Evolutionary conservation across 2,797 vertebrate species (phyloP).

Genomic region (Onychomys leucogaster): DNA sequence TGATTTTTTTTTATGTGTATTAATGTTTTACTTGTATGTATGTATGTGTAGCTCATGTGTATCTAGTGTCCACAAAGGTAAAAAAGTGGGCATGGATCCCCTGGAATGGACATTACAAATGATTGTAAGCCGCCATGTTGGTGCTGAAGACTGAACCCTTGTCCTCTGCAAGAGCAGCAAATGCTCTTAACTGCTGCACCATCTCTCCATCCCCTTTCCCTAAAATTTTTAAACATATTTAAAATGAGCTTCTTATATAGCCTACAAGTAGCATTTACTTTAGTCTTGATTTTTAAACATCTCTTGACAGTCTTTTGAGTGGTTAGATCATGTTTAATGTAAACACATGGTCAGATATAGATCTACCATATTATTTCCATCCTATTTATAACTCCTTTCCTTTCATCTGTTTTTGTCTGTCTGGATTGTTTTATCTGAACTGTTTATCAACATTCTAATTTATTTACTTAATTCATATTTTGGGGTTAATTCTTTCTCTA

Average conservation of each 20-base stretch:
- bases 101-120: neutral
- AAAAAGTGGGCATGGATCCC: neutral
- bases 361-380: neutral
- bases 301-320: neutral
- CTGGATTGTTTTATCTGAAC: neutral
- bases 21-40: neutral
- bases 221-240: neutral
- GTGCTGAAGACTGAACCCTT: neutral
- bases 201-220: neutral
- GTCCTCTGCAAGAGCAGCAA: neutral
- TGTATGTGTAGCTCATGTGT: neutral
- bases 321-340: neutral
- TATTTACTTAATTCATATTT: neutral
- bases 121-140: neutral
- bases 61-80: neutral
- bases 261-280: neutral
- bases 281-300: neutral
- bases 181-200: neutral
- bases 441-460: neutral
- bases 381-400: neutral
- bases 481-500: neutral
- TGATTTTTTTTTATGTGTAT: neutral
- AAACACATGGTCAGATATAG: neutral
- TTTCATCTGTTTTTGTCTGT: neutral
- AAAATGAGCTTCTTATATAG: neutral